phyloP scores from a whole-genome alignment of 2,888 invertebrate genomes.

The Tipula confusa region DNA sequence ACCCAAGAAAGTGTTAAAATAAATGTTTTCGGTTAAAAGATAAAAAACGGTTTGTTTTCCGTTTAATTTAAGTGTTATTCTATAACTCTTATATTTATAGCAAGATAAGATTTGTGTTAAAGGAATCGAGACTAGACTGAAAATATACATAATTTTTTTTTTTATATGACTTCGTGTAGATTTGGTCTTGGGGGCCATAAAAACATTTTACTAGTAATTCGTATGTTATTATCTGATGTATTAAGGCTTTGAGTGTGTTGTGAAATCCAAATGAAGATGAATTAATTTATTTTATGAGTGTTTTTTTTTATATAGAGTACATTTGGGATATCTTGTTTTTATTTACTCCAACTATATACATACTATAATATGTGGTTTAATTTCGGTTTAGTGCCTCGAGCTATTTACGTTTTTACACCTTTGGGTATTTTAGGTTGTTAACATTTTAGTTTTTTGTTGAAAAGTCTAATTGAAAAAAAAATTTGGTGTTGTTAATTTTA shows the following conservation, averaged over 20 bases:
- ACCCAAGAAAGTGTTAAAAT: slow-evolving; percentile 16
- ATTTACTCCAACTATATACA: no score
- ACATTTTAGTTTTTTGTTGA: not conserved
- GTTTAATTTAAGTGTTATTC: not conserved
- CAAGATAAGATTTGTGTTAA: not conserved
- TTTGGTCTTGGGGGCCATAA: not conserved
- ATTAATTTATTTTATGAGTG: slow-evolving; percentile 14
- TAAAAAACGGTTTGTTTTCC: not conserved
- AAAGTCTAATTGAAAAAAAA: not conserved
- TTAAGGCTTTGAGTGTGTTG: not conserved
- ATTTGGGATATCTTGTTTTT: not conserved
- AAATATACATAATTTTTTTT: no score
- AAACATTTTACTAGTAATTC: not conserved
- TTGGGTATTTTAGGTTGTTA: not conserved
- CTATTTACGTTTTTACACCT: not conserved
- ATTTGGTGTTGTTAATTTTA: no score
- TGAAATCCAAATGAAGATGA: not conserved
- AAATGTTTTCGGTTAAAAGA: not conserved
- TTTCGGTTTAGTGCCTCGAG: not conserved
- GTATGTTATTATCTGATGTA: not conserved
- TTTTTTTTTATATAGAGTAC: not conserved
- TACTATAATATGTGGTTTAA: no score
- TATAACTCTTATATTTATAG: not conserved
- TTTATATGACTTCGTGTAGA: not conserved
- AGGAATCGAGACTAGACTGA: not conserved